Evolutionary conservation across 2,113 vertebrate species (phyloP), one percentile per base, ranked within the genome.

Genomic region (Brachionichthys hirsutus): DNA sequence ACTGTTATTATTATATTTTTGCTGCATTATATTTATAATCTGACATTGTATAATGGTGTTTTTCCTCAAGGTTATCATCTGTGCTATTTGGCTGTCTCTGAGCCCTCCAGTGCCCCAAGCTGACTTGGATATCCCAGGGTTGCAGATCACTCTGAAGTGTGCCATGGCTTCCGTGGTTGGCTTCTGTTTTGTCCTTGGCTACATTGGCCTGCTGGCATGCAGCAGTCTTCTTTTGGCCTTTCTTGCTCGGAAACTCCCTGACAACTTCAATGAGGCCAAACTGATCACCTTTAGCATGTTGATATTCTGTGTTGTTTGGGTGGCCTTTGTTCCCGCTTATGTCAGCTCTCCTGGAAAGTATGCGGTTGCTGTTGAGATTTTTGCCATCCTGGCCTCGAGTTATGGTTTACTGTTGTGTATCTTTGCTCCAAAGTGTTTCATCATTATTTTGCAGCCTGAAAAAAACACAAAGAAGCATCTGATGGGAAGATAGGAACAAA

Each of bases 231-330:
- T 90, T 20, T 48, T 91, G 75, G 90, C 89, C 9, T 93, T 92
- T 63, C 75, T 91, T 8, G 90, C 90, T 19, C 73, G 89, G 13
- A 92, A 91, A 36, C 86, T 92, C 14, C 91, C 83, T 0, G 80
- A 83, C 51, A 85, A 85, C 63, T 85, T 85, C 24, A 85, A 85
- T 6, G 83, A 85, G 54, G 83, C 83, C 67, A 83, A 85, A 45
- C 87, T 90, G 35, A 91, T 93, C 73, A 91, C 90, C 36, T 91
- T 92, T 77, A 92, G 90, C 79, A 92, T 92, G 91, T 53, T 93
- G 67, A 90, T 92, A 13, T 92, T 92, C 68, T 90, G 89, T 38
- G 87, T 78, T 7, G 82, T 92, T 3, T 92, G 89, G 90, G 56
- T 90, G 9, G 71, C 84, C 0, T 91, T 92, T 60, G 73, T 90